These are phyloP conservation scores for Phrynocephalus guinanensis DNA, from an alignment of 2,797 vertebrate genomes.

Conservation along the genomic window DNA sequence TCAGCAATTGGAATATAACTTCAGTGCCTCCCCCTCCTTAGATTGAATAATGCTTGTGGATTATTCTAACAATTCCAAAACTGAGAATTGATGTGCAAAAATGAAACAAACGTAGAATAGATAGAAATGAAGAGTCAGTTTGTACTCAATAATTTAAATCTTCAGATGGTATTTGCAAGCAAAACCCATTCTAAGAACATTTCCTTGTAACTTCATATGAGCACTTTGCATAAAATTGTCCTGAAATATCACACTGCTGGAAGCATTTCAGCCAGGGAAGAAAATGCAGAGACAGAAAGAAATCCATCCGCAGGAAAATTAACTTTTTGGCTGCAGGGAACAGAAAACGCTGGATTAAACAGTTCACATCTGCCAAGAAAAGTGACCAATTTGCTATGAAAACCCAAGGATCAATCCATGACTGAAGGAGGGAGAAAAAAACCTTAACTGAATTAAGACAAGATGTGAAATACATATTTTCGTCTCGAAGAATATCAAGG, in stretches of 20 bases:
- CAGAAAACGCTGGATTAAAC: not conserved
- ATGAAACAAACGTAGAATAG: not conserved
- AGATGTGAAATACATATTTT: conserved; percentile 24
- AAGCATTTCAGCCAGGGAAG: not conserved
- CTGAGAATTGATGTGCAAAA: not conserved
- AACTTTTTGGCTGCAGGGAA: not conserved
- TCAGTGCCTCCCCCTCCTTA: too few species aligned
- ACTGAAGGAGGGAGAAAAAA: not conserved
- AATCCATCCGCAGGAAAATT: not conserved
- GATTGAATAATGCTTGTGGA: not conserved
- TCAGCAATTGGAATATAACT: not conserved
- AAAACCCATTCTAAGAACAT: not conserved
- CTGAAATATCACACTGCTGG: not conserved
- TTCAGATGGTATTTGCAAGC: not conserved
- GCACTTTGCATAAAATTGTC: conserved; percentile 3
- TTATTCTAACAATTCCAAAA: not conserved
- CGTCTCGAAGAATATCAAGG: conserved; percentile 14
- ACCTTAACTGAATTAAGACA: conserved; percentile 20
- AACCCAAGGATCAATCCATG: not conserved
- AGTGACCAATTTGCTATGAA: conserved; percentile 12
- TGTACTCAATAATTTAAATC: not conserved
- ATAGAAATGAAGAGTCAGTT: not conserved
- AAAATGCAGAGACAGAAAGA: not conserved
- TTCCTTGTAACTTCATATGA: not conserved
- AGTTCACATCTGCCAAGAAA: conserved; percentile 15